Conservation (phyloP, 2,113 vertebrate genomes). For the Morone chrysops region DNA sequence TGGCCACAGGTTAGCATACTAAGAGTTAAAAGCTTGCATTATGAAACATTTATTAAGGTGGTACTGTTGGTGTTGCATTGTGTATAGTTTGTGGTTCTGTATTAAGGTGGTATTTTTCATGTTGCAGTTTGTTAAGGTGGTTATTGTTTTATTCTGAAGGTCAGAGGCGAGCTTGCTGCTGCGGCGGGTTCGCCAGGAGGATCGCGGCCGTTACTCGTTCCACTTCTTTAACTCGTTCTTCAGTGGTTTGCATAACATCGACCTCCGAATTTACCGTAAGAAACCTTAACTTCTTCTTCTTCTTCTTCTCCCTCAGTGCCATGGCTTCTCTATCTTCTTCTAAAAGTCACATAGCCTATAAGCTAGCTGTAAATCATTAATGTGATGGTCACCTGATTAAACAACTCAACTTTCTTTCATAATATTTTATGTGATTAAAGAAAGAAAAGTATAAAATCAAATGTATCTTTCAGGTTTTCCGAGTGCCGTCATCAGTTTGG, state of each 20-base stretch:
- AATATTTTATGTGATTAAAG: neutral
- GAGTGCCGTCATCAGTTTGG: conserved; percentile 19
- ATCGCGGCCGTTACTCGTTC: conserved; percentile 87
- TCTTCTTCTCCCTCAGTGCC: neutral
- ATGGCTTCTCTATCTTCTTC: neutral
- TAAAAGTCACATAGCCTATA: neutral
- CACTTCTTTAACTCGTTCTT: conserved; percentile 78
- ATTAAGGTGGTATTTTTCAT: neutral
- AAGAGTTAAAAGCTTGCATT: neutral
- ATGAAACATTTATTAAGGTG: neutral
- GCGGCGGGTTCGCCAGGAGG: conserved; percentile 77
- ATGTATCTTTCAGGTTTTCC: conserved; percentile 72
- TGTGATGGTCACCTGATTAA: neutral
- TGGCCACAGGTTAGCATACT: conserved; percentile 67
- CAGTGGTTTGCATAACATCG: conserved; percentile 77
- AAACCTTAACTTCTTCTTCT: neutral
- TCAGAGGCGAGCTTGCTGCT: conserved; percentile 79
- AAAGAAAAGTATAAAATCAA: neutral
- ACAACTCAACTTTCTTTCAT: too few species aligned
- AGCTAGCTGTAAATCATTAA: neutral
- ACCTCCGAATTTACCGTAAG: conserved; percentile 87
- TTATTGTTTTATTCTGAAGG: conserved; percentile 56
- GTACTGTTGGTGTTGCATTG: neutral
- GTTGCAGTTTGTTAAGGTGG: neutral
- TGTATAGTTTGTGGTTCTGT: too few species aligned